Percentiles rank a stretch among this genome's conserved stretches.
Conservation (phyloP, 1,140 invertebrate species). For the Babylonia areolata region DNA sequence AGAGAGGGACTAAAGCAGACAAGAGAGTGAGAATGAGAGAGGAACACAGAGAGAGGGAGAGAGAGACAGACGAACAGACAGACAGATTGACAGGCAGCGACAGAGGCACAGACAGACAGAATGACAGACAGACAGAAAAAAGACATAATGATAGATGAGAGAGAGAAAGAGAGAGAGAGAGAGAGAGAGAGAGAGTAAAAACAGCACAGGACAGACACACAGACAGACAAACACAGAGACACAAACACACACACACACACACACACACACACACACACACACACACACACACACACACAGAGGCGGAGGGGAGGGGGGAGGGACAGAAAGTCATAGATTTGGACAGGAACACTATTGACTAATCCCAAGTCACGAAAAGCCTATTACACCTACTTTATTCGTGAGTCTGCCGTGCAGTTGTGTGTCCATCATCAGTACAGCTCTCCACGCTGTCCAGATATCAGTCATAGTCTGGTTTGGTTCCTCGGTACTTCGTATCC, state of each 20-base stretch:
- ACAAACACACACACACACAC: not conserved
- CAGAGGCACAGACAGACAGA: not conserved
- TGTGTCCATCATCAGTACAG: no score
- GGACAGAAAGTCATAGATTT: no score
- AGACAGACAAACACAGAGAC: not conserved
- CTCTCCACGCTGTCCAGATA: no score
- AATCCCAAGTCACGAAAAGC: no score
- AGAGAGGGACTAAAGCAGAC: no score
- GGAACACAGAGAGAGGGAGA: no score
- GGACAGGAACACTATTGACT: no score
- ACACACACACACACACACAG: not conserved
- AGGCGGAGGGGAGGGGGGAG: not conserved
- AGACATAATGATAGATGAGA: not conserved
- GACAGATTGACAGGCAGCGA: not conserved
- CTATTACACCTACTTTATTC: no score
- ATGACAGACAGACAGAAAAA: not conserved
- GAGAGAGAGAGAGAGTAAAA: not conserved
- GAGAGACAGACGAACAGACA: not conserved
- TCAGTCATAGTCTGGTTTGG: no score
- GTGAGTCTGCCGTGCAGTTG: no score
- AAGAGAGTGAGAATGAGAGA: no score
- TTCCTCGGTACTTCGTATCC: no score
- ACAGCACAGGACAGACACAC: not conserved
- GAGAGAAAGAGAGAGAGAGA: not conserved
- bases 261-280: not conserved